Evolutionary conservation across 2,113 vertebrate species (phyloP), one percentile per base, ranked within the genome.

Genomic region (Perca schrenkii): DNA sequence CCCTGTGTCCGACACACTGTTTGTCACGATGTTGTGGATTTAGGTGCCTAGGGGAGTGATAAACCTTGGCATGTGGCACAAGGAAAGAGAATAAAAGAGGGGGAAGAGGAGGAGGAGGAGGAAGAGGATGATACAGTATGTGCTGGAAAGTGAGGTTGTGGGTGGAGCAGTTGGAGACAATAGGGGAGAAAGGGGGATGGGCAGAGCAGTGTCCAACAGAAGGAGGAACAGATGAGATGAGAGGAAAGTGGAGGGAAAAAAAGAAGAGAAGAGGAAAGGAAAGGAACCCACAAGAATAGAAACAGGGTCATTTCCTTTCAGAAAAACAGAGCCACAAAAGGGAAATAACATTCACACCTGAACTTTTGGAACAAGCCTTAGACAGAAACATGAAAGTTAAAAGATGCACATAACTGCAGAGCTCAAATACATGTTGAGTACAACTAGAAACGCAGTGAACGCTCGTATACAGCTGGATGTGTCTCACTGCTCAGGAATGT

Each of bases 401-500:
- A 62, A 73, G 49, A 65, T 79, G 16, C 3, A 63, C n/a, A 3
- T n/a, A 14, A 43, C 25, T 54, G 50, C 72, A n/a, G 62, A 52
- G 16, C 21, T 58, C 19, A 65, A 62, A 71, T 57, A 62, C 28
- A 34, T 31, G 52, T 65, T 2, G 34, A 79, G 57, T 34, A 14
- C 34, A 64, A 78, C 53, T 52, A 84, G 77, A 84, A 73, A 77
- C 66, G 57, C 64, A 34, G 77, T 4, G 36, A 85, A 80, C 72
- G 49, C 78, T 84, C 22, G 14, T 49, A 60, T 71, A 86, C 89
- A 87, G 85, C 88, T 89, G 87, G 80, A 57, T 86, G 79, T 84
- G 77, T 88, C 88, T 95, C 94, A 95, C 87, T 82, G 82, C 84
- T 91, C 82, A 92, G 92, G 94, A 93, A 94, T 94, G 90, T 88